A percentile compares a stretch with the other conserved stretches of the same genome.
Conservation (phyloP, 2,113 vertebrate genomes). For the Corythornis madagascariensis region DNA sequence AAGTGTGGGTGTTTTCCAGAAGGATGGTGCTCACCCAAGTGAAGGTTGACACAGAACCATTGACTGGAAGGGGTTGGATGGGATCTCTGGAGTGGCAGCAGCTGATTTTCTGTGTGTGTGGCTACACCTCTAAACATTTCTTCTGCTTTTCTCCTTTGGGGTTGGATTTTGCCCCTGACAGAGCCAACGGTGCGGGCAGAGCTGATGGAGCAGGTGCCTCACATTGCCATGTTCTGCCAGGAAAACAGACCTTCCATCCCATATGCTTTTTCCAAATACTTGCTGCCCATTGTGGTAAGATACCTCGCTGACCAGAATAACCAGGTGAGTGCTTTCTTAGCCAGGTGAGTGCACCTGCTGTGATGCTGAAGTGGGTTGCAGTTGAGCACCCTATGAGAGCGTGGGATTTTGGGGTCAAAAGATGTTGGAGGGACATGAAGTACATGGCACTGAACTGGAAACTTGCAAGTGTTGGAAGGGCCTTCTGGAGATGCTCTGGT, state of each 20-base stretch:
- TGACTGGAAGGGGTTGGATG: too few species aligned
- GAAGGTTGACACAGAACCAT: neutral
- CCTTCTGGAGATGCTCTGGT: too few species aligned
- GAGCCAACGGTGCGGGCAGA: constrained; percentile 89
- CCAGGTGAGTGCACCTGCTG: neutral
- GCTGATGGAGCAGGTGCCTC: constrained; percentile 91
- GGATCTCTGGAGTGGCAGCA: neutral
- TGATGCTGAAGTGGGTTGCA: neutral
- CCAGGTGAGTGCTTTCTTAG: constrained; percentile 74
- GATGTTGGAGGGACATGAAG: neutral
- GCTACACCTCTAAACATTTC: neutral
- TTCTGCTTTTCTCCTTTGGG: neutral
- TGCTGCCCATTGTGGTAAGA: constrained; percentile 87
- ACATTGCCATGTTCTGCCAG: constrained; percentile 90
- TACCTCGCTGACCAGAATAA: constrained; percentile 91
- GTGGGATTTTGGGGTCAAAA: neutral
- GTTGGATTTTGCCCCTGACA: constrained; percentile 44
- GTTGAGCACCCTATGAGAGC: too few species aligned
- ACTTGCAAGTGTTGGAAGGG: too few species aligned
- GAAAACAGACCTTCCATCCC: constrained; percentile 89
- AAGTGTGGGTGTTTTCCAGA: neutral
- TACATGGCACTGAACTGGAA: neutral
- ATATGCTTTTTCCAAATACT: constrained; percentile 87
- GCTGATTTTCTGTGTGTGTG: neutral
- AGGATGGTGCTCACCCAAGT: neutral